Conservation (phyloP, 2,113 vertebrate genomes). For the Nasalis larvatus region DNA sequence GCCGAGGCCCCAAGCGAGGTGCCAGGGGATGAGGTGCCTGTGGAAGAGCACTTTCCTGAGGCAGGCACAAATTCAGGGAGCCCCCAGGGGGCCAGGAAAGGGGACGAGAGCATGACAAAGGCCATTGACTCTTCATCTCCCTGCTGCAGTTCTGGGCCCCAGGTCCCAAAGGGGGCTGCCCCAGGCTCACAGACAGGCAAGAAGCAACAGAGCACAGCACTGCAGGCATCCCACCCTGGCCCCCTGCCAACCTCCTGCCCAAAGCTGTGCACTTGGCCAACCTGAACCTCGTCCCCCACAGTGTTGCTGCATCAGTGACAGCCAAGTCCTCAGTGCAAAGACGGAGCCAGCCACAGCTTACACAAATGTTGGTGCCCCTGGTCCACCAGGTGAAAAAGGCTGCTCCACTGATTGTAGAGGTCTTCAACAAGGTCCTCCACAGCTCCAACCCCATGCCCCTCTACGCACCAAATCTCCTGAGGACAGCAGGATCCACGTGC, state of each 20-base stretch:
- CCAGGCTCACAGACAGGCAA: constrained; percentile 76
- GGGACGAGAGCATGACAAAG: constrained; percentile 59
- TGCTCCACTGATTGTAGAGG: constrained; percentile 87
- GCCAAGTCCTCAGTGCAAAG: constrained; percentile 87
- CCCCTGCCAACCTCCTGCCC: constrained; percentile 89
- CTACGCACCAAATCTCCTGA: constrained; percentile 94
- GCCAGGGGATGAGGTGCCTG: constrained; percentile 59
- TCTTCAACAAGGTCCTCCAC: constrained; percentile 92
- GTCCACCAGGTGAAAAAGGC: constrained; percentile 95
- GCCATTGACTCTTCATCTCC: constrained; percentile 67
- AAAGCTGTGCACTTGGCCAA: constrained; percentile 98
- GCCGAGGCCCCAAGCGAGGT: constrained; percentile 80
- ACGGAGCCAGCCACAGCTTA: constrained; percentile 83
- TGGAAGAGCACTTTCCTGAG: constrained; percentile 38
- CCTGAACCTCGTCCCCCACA: constrained; percentile 97
- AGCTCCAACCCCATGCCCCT: constrained; percentile 93
- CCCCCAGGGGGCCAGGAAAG: constrained; percentile 72
- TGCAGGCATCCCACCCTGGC: constrained; percentile 63
- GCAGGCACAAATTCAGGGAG: constrained; percentile 18
- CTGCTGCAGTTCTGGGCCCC: constrained; percentile 71
- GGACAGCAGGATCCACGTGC: constrained; percentile 90
- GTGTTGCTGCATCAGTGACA: constrained; percentile 92
- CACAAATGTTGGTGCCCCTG: constrained; percentile 90
- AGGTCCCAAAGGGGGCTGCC: constrained; percentile 76
- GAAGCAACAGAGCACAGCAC: constrained; percentile 76